Evolutionary conservation across 2,888 invertebrate species (phyloP), one percentile per base, ranked within the genome.

Genomic region (Cephus pygmeus): DNA sequence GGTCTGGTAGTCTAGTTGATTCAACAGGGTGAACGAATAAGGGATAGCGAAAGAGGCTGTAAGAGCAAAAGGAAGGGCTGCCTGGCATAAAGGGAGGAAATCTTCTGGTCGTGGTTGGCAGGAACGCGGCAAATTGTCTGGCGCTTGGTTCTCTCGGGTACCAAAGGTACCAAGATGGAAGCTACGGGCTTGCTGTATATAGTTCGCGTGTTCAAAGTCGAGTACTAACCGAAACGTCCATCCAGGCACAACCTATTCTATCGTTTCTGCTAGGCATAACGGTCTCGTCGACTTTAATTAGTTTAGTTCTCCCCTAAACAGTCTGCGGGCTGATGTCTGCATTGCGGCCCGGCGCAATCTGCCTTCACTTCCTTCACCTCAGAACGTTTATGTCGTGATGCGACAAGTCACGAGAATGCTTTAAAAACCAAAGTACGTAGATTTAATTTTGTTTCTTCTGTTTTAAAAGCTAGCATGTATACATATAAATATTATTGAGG

Each of bases 261-360:
- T 71, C 71, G 71, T 33, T 71, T 33, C 71, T 15, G 71, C 71
- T n/a, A 71, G 71, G 71, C 30, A 71, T 71, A 71, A 71, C 71
- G 31, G 31, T 33, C 71, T 71, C 23, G 31, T 12, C 71, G 71
- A 71, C 71, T 71, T 71, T 71, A 71, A 71, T 71, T 71, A 71
- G 71, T 71, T 71, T 71, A 71, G 71, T 71, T 71, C 33, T 71
- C 71, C 71, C 33, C 71, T 71, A 71, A 71, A 71, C 71, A 71
- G 71, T 33, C 71, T 31, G 71, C 71, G 71, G 71, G 71, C 31
- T 71, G 71, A 71, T 33, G 71, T 71, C 71, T 71, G 71, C 71
- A 71, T 71, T 71, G 71, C 71, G 31, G 71, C 71, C 71, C 71
- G 11, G 40, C 40, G 15, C 40, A 40, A 40, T 71, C 33, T 11